These are phyloP conservation scores for Lasioglossum pauxillum DNA, from an alignment of 2,888 invertebrate species.

Conservation along the genomic window DNA sequence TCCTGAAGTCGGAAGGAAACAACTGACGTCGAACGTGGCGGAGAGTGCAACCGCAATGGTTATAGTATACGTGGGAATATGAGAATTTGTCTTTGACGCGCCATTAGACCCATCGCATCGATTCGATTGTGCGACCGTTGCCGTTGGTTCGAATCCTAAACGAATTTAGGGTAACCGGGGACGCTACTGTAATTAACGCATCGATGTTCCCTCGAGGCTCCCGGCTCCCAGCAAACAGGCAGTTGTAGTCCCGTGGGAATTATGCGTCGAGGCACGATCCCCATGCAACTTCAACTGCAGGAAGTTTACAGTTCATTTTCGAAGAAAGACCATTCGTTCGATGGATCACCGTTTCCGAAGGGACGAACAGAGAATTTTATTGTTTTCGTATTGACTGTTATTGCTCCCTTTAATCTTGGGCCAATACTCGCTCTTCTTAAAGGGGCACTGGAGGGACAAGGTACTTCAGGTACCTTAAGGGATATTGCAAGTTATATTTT, in stretches of 20 bases:
- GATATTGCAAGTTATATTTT: too few relatives aligned
- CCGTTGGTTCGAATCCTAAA: slow-evolving; percentile 50
- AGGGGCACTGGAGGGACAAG: not conserved
- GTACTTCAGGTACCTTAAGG: not conserved
- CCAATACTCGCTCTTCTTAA: not conserved
- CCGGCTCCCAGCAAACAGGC: slow-evolving; percentile 66
- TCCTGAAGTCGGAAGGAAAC: slow-evolving; percentile 6
- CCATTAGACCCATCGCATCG: slow-evolving; percentile 36
- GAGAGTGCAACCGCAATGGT: slow-evolving; percentile 1
- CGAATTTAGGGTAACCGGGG: slow-evolving; percentile 47
- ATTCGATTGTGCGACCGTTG: slow-evolving; percentile 51
- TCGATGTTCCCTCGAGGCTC: slow-evolving; percentile 62
- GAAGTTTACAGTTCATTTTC: slow-evolving; percentile 23
- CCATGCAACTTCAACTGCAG: slow-evolving; percentile 16
- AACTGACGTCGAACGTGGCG: slow-evolving; percentile 27
- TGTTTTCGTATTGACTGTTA: not conserved
- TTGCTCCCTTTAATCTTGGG: not conserved
- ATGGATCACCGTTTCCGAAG: not conserved
- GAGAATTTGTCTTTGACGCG: slow-evolving; percentile 59
- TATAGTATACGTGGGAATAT: slow-evolving; percentile 65
- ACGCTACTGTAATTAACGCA: slow-evolving; percentile 64
- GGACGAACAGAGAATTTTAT: not conserved
- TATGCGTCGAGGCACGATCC: slow-evolving; percentile 32
- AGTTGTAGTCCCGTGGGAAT: slow-evolving; percentile 64
- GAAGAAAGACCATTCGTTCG: slow-evolving; percentile 7